Conservation (phyloP, 1,140 invertebrate species). For the Pogonomyrmex californicus region DNA sequence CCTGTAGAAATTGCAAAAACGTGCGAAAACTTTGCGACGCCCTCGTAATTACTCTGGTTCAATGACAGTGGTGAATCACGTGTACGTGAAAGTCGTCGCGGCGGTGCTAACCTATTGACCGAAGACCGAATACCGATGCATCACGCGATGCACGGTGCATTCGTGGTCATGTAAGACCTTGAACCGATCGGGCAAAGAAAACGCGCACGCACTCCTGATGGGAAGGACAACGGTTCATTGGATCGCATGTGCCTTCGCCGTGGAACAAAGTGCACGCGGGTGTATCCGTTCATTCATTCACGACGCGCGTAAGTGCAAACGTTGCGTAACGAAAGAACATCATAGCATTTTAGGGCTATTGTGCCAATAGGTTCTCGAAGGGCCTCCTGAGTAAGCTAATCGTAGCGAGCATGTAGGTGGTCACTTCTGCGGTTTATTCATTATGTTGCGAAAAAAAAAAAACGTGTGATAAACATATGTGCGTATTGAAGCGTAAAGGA, state of each 20-base stretch:
- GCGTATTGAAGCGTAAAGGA: conserved; percentile 54
- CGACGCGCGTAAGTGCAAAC: neutral
- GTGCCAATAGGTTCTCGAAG: neutral
- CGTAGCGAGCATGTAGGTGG: neutral
- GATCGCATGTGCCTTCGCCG: conserved; percentile 66
- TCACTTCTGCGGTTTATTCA: conserved; percentile 38
- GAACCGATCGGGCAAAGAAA: conserved; percentile 60
- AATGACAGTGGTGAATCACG: conserved; percentile 50
- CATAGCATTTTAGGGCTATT: neutral
- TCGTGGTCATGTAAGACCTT: conserved; percentile 59
- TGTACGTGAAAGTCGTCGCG: conserved; percentile 49
- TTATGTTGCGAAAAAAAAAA: conserved; percentile 1
- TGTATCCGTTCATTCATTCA: conserved; percentile 38
- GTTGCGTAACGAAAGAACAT: conserved; percentile 7
- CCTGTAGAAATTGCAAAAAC: neutral
- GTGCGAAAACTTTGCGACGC: neutral
- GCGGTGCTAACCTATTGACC: conserved; percentile 57
- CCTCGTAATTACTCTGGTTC: conserved; percentile 2
- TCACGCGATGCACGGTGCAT: conserved; percentile 53
- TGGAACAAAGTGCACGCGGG: conserved; percentile 51
- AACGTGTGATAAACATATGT: conserved; percentile 26
- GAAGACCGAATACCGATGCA: conserved; percentile 61
- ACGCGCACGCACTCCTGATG: conserved; percentile 54
- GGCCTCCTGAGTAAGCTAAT: neutral
- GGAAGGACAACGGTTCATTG: conserved; percentile 65